These are phyloP conservation scores for Conomelus anceps DNA, from an alignment of 2,888 invertebrate species.

Conservation along the genomic window DNA sequence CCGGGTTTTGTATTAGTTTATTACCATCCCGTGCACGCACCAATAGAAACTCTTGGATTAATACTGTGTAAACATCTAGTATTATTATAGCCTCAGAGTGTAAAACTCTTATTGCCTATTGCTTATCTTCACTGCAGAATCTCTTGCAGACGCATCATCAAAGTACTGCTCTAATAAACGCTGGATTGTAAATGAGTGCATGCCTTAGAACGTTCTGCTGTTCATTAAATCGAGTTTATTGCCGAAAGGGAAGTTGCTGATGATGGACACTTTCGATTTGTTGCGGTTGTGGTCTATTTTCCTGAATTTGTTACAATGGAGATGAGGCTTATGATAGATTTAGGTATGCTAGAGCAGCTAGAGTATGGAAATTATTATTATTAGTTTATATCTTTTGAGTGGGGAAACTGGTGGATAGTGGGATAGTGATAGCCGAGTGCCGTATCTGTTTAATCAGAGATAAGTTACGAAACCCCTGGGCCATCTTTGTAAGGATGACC, in stretches of 20 bases:
- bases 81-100: background rate
- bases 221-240: background rate
- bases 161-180: background rate
- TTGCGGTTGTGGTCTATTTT: background rate
- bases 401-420: no score
- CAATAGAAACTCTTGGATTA: background rate
- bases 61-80: background rate
- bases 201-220: background rate
- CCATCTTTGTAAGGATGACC: no score
- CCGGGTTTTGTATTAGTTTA: background rate
- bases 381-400: no score
- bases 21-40: no score
- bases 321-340: no score
- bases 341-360: no score
- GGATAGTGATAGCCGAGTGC: no score
- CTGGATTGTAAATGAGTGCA: background rate
- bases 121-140: background rate
- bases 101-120: background rate
- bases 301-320: no score
- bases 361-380: no score
- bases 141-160: background rate
- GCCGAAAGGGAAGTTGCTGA: background rate
- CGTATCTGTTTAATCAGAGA: no score
- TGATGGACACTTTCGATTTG: background rate
- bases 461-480: no score